Base-by-base conservation (phyloP, 2,888 invertebrate genomes). In the Agriopis leucophaearia region DNA sequence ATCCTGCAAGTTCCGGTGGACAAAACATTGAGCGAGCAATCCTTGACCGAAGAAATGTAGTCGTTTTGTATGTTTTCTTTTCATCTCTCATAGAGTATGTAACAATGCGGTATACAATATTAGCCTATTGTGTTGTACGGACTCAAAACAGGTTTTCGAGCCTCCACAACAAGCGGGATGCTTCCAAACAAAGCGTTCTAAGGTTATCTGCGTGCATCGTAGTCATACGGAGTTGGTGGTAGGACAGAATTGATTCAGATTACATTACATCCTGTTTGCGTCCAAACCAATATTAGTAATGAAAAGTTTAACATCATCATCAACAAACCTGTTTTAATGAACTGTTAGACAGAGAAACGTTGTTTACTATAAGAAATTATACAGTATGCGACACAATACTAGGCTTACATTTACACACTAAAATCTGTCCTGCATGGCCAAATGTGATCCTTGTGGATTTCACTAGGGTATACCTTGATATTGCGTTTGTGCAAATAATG, bases 121-220 rank as follows among this genome's bases (percentile, higher is more conserved):
- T 76, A 71, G 74, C 74, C 80, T 81, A 84, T 86, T 85, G 84
- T 84, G 81, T 81, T 79, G 79, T 80, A 78, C 78, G 77, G 78
- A 80, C 81, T 80, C 70, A 72, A 78, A 88, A 90, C 89, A 81
- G 86, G 89, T 90, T 89, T 84, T 77, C 80, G 73, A 83, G 83
- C 79, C 81, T 79, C 76, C 77, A 83, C 86, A 85, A 82, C 81
- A 79, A 75, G 74, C 79, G 79, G 81, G 79, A 82, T 77, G 78
- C n/a, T 75, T 75, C 76, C 76, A 75, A 85, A 88, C 84, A 86
- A 85, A 85, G 85, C 83, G 78, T 80, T 81, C 80, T 76, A 78
- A 73, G 70, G 74, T 77, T 82, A 83, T 81, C 76, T 80, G 81
- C 74, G 74, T 81, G 76, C 78, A 7, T 58, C 67, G 70, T 76